phyloP scores from a whole-genome alignment of 2,113 vertebrate species.

The Channa maculata region DNA sequence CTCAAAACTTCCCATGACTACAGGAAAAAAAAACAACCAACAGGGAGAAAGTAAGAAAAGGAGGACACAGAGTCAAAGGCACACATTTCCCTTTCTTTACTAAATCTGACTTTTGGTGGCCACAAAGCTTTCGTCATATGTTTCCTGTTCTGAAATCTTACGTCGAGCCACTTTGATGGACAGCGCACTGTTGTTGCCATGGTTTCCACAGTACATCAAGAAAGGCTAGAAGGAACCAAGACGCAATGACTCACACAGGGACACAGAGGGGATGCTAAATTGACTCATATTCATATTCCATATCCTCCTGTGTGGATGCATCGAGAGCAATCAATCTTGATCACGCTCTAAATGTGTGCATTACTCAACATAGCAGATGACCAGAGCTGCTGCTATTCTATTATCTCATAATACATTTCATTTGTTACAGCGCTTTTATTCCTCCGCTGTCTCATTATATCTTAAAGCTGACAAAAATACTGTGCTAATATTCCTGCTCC shows the following conservation, averaged over 20 bases:
- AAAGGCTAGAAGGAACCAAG: slow-evolving; percentile 22
- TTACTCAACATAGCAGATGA: slow-evolving; percentile 46
- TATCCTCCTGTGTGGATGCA: slow-evolving; percentile 34
- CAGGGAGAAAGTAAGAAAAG: background rate
- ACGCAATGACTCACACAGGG: slow-evolving; percentile 61
- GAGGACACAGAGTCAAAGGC: background rate
- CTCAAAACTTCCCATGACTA: slow-evolving; percentile 97
- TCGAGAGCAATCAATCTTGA: slow-evolving; percentile 45
- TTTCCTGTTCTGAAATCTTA: slow-evolving; percentile 42
- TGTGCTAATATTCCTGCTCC: background rate
- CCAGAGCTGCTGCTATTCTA: slow-evolving; percentile 25
- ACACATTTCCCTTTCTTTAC: background rate
- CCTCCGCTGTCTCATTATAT: slow-evolving; percentile 50
- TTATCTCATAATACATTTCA: slow-evolving; percentile 53
- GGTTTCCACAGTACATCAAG: slow-evolving; percentile 53
- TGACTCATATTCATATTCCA: slow-evolving; percentile 51
- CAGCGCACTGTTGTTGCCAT: slow-evolving; percentile 58
- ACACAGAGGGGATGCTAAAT: slow-evolving; percentile 53
- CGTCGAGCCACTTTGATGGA: slow-evolving; percentile 49
- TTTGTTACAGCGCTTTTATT: slow-evolving; percentile 39
- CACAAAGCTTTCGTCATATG: slow-evolving; percentile 42
- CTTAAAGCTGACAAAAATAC: slow-evolving; percentile 50
- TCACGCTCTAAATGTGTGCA: slow-evolving; percentile 49
- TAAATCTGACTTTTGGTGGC: slow-evolving; percentile 32
- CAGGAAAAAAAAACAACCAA: background rate